Evolutionary conservation across 2,113 vertebrate species (phyloP), one percentile per base, ranked within the genome.

Genomic region (Loxodonta africana): DNA sequence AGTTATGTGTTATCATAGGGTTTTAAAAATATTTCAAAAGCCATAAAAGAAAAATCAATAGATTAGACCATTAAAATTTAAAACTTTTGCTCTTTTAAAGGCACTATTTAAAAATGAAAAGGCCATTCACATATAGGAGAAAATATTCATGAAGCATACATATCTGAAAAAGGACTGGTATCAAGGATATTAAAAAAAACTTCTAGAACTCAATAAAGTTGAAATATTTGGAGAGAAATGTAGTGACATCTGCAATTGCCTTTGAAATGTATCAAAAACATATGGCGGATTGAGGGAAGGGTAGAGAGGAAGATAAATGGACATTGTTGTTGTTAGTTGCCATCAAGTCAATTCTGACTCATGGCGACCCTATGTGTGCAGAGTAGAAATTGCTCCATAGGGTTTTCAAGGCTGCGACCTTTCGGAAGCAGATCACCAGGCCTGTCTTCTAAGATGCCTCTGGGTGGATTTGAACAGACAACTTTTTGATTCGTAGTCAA

Each of bases 21-120:
- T 60, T 92, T 93, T 11, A n/a, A 94, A 84, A 84, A 2, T 25
- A 89, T 65, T 95, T 94, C 1, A 73, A 28, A 88, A 97, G 57
- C 14, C n/a, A 51, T 82, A 90, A 80, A 74, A 81, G 5, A 81
- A 76, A 85, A 73, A 83, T 23, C 80, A 3, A 69, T 80, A 53
- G 84, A 44, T 44, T 77, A 57, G 48, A 69, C 25, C 15, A 48
- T 69, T 8, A 85, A 91, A 93, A 81, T 76, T 83, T 90, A n/a
- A 37, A 90, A 94, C 74, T 15, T 88, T n/a, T 91, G 2, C 10
- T 46, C 65, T 74, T 74, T 84, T 18, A 62, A 93, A 89, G 46
- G 21, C 26, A 51, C 41, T 28, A 77, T 51, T 41, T 21, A 20
- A 69, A 96, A 94, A 60, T 46, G 30, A 74, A 96, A 94, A 44